Conservation (phyloP, 2,888 invertebrate species). For the Anthophora plumipes region DNA sequence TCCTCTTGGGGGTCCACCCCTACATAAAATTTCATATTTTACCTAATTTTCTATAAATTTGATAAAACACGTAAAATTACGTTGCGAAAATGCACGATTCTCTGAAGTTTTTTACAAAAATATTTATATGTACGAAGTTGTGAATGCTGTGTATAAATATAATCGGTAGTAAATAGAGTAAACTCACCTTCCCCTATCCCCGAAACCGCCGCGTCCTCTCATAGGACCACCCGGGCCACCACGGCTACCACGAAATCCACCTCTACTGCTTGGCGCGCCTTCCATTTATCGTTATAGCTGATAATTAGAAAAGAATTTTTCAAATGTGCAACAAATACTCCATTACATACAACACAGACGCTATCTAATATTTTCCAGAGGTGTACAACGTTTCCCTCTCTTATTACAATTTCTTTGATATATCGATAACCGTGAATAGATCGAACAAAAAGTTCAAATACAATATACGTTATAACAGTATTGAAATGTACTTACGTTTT, state of each 20-base stretch:
- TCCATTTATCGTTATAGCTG: slow-evolving; percentile 59
- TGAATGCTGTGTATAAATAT: neutral
- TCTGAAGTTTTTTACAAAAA: neutral
- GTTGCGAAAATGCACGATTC: neutral
- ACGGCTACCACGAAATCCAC: slow-evolving; percentile 75
- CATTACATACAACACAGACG: slow-evolving; percentile 32
- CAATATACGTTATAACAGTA: neutral
- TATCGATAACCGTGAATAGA: neutral
- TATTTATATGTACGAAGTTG: neutral
- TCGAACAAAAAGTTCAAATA: neutral
- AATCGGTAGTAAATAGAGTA: neutral
- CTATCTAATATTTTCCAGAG: slow-evolving; percentile 2
- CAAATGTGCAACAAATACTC: neutral
- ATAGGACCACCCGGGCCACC: slow-evolving; percentile 80
- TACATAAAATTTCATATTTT: slow-evolving; percentile 36
- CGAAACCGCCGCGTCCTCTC: slow-evolving; percentile 81
- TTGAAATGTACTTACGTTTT: slow-evolving; percentile 68
- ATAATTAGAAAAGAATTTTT: neutral
- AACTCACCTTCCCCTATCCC: slow-evolving; percentile 79
- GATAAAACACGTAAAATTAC: neutral
- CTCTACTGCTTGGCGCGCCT: slow-evolving; percentile 62
- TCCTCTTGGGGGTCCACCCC: slow-evolving; percentile 80
- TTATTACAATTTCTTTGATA: neutral
- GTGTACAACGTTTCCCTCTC: neutral
- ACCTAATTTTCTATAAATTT: neutral